phyloP scores from a whole-genome alignment of 64 coral and sea anemone species.

The Catalaphyllia jardinei region DNA sequence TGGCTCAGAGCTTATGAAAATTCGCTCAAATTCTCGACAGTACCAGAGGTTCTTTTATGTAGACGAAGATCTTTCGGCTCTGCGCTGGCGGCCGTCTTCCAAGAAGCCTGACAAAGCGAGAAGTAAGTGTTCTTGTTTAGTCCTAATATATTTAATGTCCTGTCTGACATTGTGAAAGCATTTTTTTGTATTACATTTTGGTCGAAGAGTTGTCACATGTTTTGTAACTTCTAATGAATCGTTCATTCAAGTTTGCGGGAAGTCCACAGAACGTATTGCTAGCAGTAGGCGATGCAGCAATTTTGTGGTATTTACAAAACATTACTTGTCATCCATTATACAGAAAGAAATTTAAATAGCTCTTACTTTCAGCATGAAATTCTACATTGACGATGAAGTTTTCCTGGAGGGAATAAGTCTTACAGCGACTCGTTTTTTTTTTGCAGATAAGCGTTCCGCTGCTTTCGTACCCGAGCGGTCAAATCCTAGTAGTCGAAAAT shows the following conservation, averaged over 20 bases:
- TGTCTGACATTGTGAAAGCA: not conserved
- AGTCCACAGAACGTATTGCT: not conserved
- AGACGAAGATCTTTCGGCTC: slow-evolving; percentile 76
- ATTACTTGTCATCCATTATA: slow-evolving; percentile 1
- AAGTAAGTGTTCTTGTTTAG: slow-evolving; percentile 64
- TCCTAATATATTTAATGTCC: slow-evolving; percentile 8
- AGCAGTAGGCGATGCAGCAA: not conserved
- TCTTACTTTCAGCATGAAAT: not conserved
- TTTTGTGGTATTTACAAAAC: slow-evolving; percentile 29
- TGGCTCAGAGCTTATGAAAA: slow-evolving; percentile 97
- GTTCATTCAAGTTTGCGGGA: not conserved
- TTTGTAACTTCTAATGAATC: not conserved
- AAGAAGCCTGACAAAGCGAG: slow-evolving; percentile 98
- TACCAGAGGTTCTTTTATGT: slow-evolving; percentile 91
- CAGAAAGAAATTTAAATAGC: not conserved
- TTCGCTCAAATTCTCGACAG: slow-evolving; percentile 93
- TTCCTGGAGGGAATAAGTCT: not conserved
- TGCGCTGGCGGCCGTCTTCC: slow-evolving; percentile 93
- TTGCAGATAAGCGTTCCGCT: not conserved
- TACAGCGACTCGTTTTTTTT: not conserved
- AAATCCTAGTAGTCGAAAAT: not conserved
- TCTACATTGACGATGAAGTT: not conserved
- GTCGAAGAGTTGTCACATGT: not conserved
- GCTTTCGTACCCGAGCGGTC: not conserved
- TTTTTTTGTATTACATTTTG: not conserved